These are phyloP conservation scores for Actinostola sp. DNA, from an alignment of 92 coral and sea anemone species.

Conservation along the genomic window DNA sequence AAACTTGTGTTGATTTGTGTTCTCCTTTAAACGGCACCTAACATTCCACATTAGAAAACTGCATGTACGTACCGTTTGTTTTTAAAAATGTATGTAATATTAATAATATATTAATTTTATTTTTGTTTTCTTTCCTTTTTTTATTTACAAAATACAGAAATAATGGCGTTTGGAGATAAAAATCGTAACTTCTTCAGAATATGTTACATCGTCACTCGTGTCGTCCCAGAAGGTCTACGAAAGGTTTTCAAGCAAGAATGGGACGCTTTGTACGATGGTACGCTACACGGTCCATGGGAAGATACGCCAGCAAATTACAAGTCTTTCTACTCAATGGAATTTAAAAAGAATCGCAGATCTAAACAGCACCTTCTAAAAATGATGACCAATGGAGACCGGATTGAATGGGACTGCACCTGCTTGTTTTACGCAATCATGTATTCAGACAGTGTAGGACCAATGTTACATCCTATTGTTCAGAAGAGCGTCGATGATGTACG, in stretches of 20 bases:
- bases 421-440: constrained; percentile 54
- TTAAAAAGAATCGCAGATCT: no score
- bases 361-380: neutral
- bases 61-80: no score
- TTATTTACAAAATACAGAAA: neutral
- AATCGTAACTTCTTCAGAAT: neutral
- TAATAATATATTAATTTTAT: no score
- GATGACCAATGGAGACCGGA: constrained; percentile 30
- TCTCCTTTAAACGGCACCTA: no score
- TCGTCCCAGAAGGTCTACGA: constrained; percentile 8
- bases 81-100: no score
- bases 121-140: no score
- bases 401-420: constrained; percentile 54
- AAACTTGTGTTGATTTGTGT: no score
- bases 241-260: no score
- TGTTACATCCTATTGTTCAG: constrained; percentile 7
- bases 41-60: no score
- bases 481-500: constrained; percentile 33
- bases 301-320: neutral
- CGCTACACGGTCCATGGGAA: constrained; percentile 11
- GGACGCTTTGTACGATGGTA: neutral
- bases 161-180: neutral
- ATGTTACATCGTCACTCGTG: neutral
- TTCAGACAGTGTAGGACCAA: constrained; percentile 32
- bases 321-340: neutral